A percentile compares a stretch with the other conserved stretches of the same genome.
Evolutionary conservation across 2,888 invertebrate species (phyloP).

Genomic region (Subacronicta megacephala): DNA sequence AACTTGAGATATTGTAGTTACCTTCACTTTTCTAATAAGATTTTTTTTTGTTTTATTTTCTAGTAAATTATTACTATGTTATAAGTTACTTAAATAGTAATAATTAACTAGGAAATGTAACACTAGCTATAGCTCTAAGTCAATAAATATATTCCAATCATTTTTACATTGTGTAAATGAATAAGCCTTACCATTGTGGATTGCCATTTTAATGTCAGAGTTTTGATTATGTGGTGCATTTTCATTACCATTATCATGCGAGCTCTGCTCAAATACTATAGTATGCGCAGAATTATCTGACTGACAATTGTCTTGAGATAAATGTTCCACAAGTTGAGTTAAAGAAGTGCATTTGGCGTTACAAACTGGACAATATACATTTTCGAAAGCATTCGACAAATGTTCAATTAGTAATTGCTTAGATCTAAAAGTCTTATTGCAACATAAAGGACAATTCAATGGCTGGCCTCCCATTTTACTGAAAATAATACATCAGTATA

Average conservation of each 20-base stretch:
- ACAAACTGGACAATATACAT: conserved; percentile 91
- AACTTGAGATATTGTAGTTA: too few species aligned
- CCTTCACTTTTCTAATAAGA: too few species aligned
- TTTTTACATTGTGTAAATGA: neutral
- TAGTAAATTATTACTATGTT: too few species aligned
- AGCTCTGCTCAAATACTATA: conserved; percentile 46
- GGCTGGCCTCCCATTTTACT: conserved; percentile 85
- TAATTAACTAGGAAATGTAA: too few species aligned
- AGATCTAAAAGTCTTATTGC: conserved; percentile 90
- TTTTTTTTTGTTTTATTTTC: too few species aligned
- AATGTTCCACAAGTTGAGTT: conserved; percentile 88
- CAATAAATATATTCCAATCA: neutral
- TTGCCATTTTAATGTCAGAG: conserved; percentile 33
- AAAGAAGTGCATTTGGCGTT: conserved; percentile 87
- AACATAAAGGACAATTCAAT: conserved; percentile 91
- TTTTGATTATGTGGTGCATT: conserved; percentile 26
- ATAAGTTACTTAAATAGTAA: too few species aligned
- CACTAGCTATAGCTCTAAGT: too few species aligned
- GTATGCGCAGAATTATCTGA: conserved; percentile 40
- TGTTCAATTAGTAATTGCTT: conserved; percentile 88
- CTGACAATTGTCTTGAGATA: conserved; percentile 80
- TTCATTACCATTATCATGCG: conserved; percentile 38
- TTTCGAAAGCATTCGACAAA: conserved; percentile 83
- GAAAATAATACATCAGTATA: conserved; percentile 38
- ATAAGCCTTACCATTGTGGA: conserved; percentile 57